These are phyloP conservation scores for Ptychochromis oligacanthus DNA, from an alignment of 2,113 vertebrate species.

Conservation along the genomic window DNA sequence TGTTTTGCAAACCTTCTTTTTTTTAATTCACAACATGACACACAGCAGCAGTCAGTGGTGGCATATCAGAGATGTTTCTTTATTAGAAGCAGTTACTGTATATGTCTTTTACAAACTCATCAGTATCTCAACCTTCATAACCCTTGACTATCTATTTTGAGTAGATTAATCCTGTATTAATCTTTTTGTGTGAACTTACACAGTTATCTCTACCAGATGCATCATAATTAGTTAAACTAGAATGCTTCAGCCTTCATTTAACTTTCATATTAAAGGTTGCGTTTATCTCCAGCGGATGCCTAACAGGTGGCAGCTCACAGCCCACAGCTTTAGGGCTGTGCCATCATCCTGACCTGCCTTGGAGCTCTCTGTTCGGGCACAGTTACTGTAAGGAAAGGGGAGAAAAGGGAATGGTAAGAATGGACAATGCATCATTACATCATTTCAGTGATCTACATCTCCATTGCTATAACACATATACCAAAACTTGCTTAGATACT, in stretches of 20 bases:
- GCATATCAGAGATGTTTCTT: not conserved
- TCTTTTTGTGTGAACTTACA: not conserved
- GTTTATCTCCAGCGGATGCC: slow-evolving; percentile 78
- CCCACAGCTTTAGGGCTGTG: slow-evolving; percentile 75
- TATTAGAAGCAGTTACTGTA: not conserved
- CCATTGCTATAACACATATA: too few relatives aligned
- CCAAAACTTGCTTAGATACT: not conserved
- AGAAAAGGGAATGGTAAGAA: not conserved
- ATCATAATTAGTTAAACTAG: not conserved
- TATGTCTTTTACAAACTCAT: too few relatives aligned
- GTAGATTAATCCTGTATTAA: too few relatives aligned
- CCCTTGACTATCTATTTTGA: too few relatives aligned
- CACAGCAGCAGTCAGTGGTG: not conserved
- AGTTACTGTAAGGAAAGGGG: slow-evolving; percentile 56
- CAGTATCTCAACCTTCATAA: too few relatives aligned
- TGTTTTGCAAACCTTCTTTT: not conserved
- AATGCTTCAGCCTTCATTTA: not conserved
- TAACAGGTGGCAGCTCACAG: slow-evolving; percentile 77
- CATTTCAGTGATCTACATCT: not conserved
- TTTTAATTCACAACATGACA: not conserved
- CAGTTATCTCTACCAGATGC: not conserved
- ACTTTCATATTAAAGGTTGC: not conserved
- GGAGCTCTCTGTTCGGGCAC: slow-evolving; percentile 46
- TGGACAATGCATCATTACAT: not conserved
- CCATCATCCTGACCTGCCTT: slow-evolving; percentile 72